phyloP scores from a whole-genome alignment of 2,797 vertebrate species.

The Hafferia zeledoni region DNA sequence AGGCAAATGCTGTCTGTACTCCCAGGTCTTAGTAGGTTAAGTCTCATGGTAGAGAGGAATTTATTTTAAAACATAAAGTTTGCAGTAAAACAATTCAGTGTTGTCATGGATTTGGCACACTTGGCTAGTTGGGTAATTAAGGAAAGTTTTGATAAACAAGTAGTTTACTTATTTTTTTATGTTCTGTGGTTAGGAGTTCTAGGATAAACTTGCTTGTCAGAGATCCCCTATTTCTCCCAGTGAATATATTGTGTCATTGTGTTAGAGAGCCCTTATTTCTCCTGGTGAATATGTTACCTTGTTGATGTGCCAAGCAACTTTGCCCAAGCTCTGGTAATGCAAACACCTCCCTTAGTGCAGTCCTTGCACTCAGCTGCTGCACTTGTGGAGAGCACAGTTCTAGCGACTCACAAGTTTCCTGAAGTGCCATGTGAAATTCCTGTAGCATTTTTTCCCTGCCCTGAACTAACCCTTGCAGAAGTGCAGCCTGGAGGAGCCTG shows the following conservation, averaged over 20 bases:
- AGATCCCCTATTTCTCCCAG: neutral
- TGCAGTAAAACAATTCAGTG: neutral
- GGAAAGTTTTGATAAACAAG: slow-evolving; percentile 9
- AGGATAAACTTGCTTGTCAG: neutral
- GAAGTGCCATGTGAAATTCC: neutral
- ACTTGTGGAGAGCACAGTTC: neutral
- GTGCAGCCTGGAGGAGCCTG: neutral
- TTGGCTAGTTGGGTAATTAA: slow-evolving; percentile 26
- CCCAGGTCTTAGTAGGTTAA: neutral
- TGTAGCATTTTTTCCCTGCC: neutral
- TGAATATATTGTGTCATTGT: neutral
- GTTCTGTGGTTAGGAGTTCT: neutral
- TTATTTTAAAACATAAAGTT: slow-evolving; percentile 11
- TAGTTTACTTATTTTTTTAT: slow-evolving; percentile 27
- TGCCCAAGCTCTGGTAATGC: neutral
- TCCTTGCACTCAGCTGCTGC: neutral
- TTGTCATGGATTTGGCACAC: slow-evolving; percentile 18
- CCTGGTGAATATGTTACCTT: neutral
- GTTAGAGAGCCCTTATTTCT: neutral
- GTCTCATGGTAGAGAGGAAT: neutral
- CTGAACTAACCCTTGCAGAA: neutral
- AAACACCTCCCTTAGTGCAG: neutral
- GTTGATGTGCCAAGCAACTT: neutral
- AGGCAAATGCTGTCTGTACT: neutral
- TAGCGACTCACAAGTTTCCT: neutral